Conservation (phyloP, 2,113 vertebrate genomes). For the Spilogale gracilis region DNA sequence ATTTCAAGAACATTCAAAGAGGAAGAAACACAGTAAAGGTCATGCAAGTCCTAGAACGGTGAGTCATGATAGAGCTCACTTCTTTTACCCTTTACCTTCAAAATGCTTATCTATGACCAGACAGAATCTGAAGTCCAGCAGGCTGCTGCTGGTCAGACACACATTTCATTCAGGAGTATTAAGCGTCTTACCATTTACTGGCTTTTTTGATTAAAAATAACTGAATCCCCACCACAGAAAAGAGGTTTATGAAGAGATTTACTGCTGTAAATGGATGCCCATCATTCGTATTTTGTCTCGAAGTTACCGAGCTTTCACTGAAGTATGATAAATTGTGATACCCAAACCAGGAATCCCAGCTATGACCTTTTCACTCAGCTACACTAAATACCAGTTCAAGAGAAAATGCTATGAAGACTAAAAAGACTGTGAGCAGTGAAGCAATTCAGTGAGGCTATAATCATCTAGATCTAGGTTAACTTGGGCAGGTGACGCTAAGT, state of each 20-base stretch:
- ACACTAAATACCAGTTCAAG: neutral
- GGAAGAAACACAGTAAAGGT: slow-evolving; percentile 63
- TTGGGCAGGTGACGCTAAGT: neutral
- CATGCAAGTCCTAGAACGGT: slow-evolving; percentile 56
- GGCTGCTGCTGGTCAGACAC: neutral
- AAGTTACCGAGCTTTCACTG: slow-evolving; percentile 38
- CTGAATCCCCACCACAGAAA: neutral
- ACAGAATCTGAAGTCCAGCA: neutral
- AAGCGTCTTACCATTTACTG: neutral
- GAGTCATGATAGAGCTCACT: slow-evolving; percentile 33
- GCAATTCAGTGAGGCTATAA: slow-evolving; percentile 24
- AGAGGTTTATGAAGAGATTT: neutral
- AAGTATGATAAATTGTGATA: neutral
- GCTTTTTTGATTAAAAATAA: slow-evolving; percentile 1
- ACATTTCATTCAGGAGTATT: slow-evolving; percentile 34
- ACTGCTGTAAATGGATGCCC: neutral
- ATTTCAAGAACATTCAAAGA: slow-evolving; percentile 64
- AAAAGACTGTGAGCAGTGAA: neutral
- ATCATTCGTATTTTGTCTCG: neutral
- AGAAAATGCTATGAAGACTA: slow-evolving; percentile 39
- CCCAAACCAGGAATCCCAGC: slow-evolving; percentile 28
- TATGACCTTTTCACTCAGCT: slow-evolving; percentile 34
- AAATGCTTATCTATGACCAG: neutral
- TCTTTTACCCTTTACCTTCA: slow-evolving; percentile 26
- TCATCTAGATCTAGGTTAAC: neutral